Conservation (phyloP, 2,113 vertebrate genomes). For the Garra rufa region DNA sequence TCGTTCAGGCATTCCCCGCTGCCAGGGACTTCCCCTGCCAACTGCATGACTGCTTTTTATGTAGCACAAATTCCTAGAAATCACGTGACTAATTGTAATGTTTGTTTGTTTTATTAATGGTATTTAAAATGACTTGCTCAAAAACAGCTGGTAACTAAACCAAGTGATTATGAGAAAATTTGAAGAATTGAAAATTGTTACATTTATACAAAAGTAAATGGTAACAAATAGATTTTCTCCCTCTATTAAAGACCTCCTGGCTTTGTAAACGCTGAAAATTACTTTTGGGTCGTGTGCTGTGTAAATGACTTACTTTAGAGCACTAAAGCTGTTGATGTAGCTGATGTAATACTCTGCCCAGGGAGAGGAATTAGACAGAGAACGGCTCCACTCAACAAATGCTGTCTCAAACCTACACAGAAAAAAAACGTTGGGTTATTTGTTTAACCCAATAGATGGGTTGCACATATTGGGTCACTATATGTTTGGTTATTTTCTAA, state of each 20-base stretch:
- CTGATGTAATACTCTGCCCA: slow-evolving; percentile 67
- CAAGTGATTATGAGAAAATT: neutral
- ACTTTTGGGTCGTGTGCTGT: neutral
- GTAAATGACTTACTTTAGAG: slow-evolving; percentile 70
- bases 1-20: neutral
- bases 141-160: neutral
- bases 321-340: slow-evolving; percentile 76
- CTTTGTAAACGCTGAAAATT: neutral
- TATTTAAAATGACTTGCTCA: neutral
- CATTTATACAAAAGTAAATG: neutral
- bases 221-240: neutral
- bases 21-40: slow-evolving; percentile 25
- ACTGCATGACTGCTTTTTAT: neutral
- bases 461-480: too few species aligned
- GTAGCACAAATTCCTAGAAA: neutral
- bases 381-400: slow-evolving; percentile 57
- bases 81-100: neutral
- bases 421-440: too few species aligned
- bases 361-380: slow-evolving; percentile 28
- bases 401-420: slow-evolving; percentile 67
- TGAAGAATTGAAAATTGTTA: neutral
- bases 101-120: neutral
- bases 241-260: neutral
- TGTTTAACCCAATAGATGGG: too few species aligned
- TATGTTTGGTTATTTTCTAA: too few species aligned